Evolutionary conservation across 2,113 vertebrate genomes (phyloP).

Genomic region (Phyllopteryx taeniolatus): DNA sequence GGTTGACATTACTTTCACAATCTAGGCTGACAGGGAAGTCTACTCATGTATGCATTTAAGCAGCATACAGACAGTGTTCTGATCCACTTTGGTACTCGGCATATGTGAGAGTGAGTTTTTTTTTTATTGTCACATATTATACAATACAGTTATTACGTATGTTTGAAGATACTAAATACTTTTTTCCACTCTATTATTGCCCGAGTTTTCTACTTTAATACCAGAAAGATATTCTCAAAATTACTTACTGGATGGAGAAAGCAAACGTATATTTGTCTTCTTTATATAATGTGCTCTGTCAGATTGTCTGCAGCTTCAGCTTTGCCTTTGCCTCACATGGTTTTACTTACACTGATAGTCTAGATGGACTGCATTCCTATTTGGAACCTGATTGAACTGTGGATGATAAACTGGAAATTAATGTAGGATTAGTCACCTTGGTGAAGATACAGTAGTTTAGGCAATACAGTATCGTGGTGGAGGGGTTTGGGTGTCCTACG

Average conservation of each 20-base stretch:
- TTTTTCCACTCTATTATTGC: not conserved
- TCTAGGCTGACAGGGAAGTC: constrained; percentile 13
- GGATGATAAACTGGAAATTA: constrained; percentile 43
- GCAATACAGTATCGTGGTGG: no score
- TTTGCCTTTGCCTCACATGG: not conserved
- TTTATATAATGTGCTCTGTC: constrained; percentile 2
- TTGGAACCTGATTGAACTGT: constrained; percentile 3
- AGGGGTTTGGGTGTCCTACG: no score
- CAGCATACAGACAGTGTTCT: constrained; percentile 10
- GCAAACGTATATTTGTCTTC: not conserved
- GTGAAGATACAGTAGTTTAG: not conserved
- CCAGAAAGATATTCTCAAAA: constrained; percentile 17
- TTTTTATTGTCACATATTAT: constrained; percentile 4
- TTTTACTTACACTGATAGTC: not conserved
- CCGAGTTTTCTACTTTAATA: constrained; percentile 7
- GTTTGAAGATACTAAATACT: constrained; percentile 14
- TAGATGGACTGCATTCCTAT: constrained; percentile 4
- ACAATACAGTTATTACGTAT: not conserved
- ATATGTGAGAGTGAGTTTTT: not conserved
- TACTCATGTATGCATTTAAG: not conserved
- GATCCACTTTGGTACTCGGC: not conserved
- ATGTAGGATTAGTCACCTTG: constrained; percentile 24
- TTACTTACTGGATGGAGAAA: constrained; percentile 3
- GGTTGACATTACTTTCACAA: constrained; percentile 29
- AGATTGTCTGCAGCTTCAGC: not conserved